Base-by-base conservation (phyloP, 2,888 invertebrate genomes). In the Lithophane socia region DNA sequence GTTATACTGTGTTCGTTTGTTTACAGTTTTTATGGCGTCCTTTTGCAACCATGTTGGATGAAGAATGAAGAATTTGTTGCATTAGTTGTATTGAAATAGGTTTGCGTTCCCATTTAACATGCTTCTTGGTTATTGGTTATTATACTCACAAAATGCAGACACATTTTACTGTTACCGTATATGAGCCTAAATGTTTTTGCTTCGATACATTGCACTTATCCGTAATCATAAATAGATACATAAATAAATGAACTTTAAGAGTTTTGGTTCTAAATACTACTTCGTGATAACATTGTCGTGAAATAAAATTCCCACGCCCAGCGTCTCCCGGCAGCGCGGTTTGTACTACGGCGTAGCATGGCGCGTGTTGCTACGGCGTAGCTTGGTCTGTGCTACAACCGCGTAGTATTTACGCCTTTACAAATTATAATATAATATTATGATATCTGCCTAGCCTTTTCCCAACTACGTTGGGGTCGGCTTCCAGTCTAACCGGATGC, bases 1-100 rank as follows among this genome's bases (percentile, higher is more conserved):
- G 83, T 84, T 77, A 80, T 75, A 78, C 69, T 74, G 86, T 81
- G 78, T 78, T 77, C 67, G 73, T 68, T 76, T 86, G 79, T 88
- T 88, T 76, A 77, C 70, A 70, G 77, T 75, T 84, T 87, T 86
- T 75, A 80, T 82, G 73, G 66, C 73, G 69, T 66, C 37, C 74
- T 76, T 68, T 87, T 73, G 81, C 78, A 71, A 78, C 79, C 63
- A 61, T 81, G 75, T 86, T 74, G 69, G 47, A 78, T 77, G 75
- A 84, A 58, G 47, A 67, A 80, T 70, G 52, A 79, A 74, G 70
- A 70, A 61, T 80, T 84, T 84, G 60, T 71, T 78, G 60, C 71
- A 58, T 64, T 68, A 63, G 54, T 68, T 82, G 13, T 29, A 47
- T 13, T n/a, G 16, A 81, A 64, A 21, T 52, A 52, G 2, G 21